These are phyloP conservation scores for Toxostoma redivivum DNA, from an alignment of 2,113 vertebrate genomes.

Conservation along the genomic window DNA sequence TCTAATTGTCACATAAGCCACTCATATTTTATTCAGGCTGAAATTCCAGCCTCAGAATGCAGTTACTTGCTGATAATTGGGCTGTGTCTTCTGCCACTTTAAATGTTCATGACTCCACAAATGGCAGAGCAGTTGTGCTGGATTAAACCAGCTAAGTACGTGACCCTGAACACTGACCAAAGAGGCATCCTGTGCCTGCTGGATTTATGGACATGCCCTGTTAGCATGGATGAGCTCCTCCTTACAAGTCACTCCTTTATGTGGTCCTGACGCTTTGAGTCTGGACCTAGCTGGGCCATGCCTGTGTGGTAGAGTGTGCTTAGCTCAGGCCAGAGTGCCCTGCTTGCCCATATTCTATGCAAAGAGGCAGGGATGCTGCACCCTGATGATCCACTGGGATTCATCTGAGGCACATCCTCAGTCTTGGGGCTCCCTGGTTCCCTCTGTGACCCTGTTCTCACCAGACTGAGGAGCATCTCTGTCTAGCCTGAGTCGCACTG, in stretches of 20 bases:
- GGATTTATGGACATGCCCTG: not conserved
- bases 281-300: not conserved
- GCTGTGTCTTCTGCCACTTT: not conserved
- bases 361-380: not conserved
- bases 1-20: not conserved
- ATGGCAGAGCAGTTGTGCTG: not conserved
- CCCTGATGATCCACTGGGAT: not conserved
- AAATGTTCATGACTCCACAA: not conserved
- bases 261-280: not conserved
- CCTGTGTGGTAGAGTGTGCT: not conserved
- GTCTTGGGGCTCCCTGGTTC: not conserved
- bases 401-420: not conserved
- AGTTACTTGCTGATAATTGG: not conserved
- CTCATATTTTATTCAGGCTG: not conserved
- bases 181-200: not conserved
- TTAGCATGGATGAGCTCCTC: not conserved
- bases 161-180: not conserved
- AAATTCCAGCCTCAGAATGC: not conserved
- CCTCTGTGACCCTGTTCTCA: not conserved
- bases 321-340: not conserved
- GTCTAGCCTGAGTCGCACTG: accelerated
- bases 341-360: accelerated
- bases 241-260: not conserved
- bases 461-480: not conserved
- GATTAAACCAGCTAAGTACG: not conserved